Base-by-base conservation (phyloP, 1,140 invertebrate species). In the Drosophila eugracilis region DNA sequence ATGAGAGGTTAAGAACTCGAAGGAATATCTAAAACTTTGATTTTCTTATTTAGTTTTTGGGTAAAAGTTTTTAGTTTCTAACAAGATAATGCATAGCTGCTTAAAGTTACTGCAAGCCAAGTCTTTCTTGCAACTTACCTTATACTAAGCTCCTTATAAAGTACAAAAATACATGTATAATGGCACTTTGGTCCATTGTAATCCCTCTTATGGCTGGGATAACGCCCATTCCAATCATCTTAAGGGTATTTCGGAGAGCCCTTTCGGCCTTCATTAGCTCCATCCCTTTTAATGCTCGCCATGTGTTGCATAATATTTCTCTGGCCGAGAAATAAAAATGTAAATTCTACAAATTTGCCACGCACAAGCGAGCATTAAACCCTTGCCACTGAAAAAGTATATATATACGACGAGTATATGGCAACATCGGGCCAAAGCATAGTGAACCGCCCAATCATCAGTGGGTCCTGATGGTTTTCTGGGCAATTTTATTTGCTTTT, bases 291-390 rank as follows among this genome's bases (percentile, higher is more conserved):
- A 71, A 78, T 75, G 62, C 60, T 32, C 32, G 59, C 80, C 81
- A 85, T 85, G 80, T 85, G 80, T 86, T 84, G 77, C 77, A 77
- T 86, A 75, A 84, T 78, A 57, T 54, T 54, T 50, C 50, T 55
- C 37, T 47, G 67, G 50, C 24, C 49, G 37, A 26, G 42, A 62
- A 75, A 84, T 85, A 84, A 79, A 84, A 84, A 84, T 84, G 80
- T 84, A 84, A 84, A 84, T 86, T 84, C 60, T 62, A 86, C 60
- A 67, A 78, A 84, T 86, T 85, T 85, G 75, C 67, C 75, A 85
- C 80, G 81, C 80, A 85, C 80, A 85, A 86, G 62, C 81, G 81
- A 66, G 67, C 77, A 77, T 73, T 80, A 85, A 54, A 52, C 60
- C 75, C 41, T 55, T 78, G 26, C 26, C 53, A 57, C 24, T 39